Base-by-base conservation (phyloP, 2,888 invertebrate species). In the Petrophora chlorosata region DNA sequence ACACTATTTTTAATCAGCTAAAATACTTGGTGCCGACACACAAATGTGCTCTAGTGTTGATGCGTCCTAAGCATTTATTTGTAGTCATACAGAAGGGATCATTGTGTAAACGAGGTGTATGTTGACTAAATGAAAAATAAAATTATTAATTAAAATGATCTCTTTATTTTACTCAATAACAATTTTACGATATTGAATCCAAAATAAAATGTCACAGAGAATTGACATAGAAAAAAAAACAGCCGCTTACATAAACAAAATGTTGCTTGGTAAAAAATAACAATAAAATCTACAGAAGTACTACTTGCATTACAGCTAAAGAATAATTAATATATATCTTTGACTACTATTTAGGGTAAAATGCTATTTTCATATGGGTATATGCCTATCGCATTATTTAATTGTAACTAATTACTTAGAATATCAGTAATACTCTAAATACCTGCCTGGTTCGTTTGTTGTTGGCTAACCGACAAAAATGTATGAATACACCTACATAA, bases 101-200 rank as follows among this genome's bases (percentile, higher is more conserved):
- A 41, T n/a, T n/a, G n/a, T n/a, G 35, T 55, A 43, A 50, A 51
- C 39, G 46, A 58, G 53, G 47, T 63, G 43, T 56, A 65, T 72
- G 82, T 82, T 82, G 80, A 82, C 74, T 80, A 81, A 85, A 83
- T 85, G 80, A 83, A 84, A 73, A 70, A 70, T 63, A 67, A 62
- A 54, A 68, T 63, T 28, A 48, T 50, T 43, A 46, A 53, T 53
- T 49, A 73, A 71, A 69, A 70, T 58, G 48, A 60, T 66, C 29
- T 59, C 67, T 72, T 70, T 73, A 70, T 71, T 72, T 67, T 59
- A 56, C 53, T 57, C 42, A 40, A 51, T 55, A 65, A 69, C 59
- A 63, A 56, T 52, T 56, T 65, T 36, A 53, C 50, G 45, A 51
- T 42, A 33, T 25, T 12, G 35, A 35, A 35, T 41, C 34, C 10